Percentiles rank a stretch among this genome's conserved stretches.
Conservation (phyloP, 2,888 invertebrate species). For the Pseudeuparius sepicola region DNA sequence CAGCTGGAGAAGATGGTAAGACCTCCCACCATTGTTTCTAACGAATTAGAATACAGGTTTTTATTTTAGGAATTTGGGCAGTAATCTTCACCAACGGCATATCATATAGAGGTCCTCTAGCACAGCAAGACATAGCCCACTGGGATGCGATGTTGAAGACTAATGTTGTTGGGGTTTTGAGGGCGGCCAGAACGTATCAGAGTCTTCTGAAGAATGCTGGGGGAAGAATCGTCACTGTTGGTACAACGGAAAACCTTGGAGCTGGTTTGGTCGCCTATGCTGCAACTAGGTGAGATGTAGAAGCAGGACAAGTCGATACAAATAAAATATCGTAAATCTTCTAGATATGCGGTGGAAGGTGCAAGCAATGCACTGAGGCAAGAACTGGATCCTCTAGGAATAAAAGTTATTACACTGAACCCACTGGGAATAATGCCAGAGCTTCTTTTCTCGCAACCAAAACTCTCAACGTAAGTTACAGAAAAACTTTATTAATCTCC, state of each 20-base stretch:
- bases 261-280: constrained; percentile 47
- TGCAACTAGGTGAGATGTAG: constrained; percentile 31
- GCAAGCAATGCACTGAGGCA: constrained; percentile 63
- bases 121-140: constrained; percentile 56
- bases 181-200: constrained; percentile 67
- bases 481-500: no score
- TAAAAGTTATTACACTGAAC: constrained; percentile 66
- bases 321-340: no score
- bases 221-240: constrained; percentile 63
- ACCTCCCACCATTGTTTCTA: no score
- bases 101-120: constrained; percentile 59
- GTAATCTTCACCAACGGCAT: constrained; percentile 76
- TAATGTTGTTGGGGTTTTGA: constrained; percentile 61
- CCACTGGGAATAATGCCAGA: constrained; percentile 57
- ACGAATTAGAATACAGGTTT: no score
- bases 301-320: no score
- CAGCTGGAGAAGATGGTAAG: constrained; percentile 72
- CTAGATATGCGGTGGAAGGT: constrained; percentile 65
- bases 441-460: constrained; percentile 56
- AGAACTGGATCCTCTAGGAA: constrained; percentile 57
- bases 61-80: constrained; percentile 64
- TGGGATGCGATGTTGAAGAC: constrained; percentile 62
- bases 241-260: constrained; percentile 43
- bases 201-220: constrained; percentile 54
- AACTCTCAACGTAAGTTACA: constrained; percentile 41